Evolutionary conservation across 2,113 vertebrate species (phyloP), one percentile per base, ranked within the genome.

Genomic region (Tetrao urogallus): DNA sequence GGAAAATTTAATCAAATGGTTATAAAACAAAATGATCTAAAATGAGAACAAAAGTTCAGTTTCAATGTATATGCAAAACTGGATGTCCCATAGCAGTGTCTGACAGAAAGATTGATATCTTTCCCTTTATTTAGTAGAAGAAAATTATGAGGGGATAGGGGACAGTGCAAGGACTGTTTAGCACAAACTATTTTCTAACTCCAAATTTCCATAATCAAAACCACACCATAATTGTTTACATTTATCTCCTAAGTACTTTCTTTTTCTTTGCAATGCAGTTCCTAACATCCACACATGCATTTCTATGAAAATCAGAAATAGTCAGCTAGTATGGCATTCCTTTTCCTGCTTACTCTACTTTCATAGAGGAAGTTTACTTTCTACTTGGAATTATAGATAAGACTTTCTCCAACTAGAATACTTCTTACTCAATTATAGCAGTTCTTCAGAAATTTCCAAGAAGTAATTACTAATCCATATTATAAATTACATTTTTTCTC

Each of bases 221-320:
- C 13, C 16, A 77, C 8, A 81, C 16, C 83, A 56, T 73, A 73
- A 90, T 88, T 58, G n/a, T 60, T 92, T 77, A 88, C 25, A 88
- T 90, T 83, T 81, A 45, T 75, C 12, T 71, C 66, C 30, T 19
- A 82, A 84, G 22, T 60, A 50, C 43, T 77, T 81, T 75, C 17
- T 50, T 50, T 48, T 30, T 8, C 77, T 75, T 94, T 63, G 36
- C 27, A 54, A 16, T 73, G 54, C 36, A 85, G 20, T 70, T 65
- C 15, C 78, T 12, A 28, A 64, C 21, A 57, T 14, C 19, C 34
- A 70, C 42, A 42, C 6, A 48, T 17, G 8, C 22, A 40, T 42
- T 84, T 66, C 73, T 74, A 60, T 21, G 57, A 73, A 76, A 77
- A 11, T 13, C 4, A 0, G 13, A 48, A 21, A 57, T n/a, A 42